Conservation (phyloP, 2,888 invertebrate genomes). For the Aquatica leii region DNA sequence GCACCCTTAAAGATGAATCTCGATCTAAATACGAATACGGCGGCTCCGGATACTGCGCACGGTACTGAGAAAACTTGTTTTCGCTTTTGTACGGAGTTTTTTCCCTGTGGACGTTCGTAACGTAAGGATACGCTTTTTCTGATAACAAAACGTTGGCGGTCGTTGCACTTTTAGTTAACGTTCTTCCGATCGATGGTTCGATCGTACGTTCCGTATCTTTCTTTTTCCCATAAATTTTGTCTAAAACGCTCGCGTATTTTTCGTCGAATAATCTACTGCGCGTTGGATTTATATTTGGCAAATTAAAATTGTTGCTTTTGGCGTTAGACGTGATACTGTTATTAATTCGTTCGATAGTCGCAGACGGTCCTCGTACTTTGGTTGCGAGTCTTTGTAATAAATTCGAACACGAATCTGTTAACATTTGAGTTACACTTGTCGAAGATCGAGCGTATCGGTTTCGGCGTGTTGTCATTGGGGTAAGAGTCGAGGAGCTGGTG, state of each 20-base stretch:
- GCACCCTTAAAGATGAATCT: conserved; percentile 52
- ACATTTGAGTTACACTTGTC: conserved; percentile 83
- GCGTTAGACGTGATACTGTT: conserved; percentile 17
- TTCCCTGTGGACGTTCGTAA: conserved; percentile 64
- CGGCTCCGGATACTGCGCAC: conserved; percentile 51
- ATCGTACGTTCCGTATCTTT: conserved; percentile 73
- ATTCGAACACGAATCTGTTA: conserved; percentile 87
- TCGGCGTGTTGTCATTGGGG: conserved; percentile 65
- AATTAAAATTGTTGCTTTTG: conserved; percentile 28
- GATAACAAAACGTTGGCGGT: conserved; percentile 71
- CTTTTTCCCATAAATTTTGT: conserved; percentile 71
- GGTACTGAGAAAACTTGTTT: conserved; percentile 27
- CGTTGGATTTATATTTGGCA: conserved; percentile 62
- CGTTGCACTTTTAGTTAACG: conserved; percentile 75
- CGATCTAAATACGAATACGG: conserved; percentile 57
- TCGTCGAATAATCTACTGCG: conserved; percentile 75
- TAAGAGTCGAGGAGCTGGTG: conserved; percentile 46
- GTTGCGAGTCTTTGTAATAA: conserved; percentile 81
- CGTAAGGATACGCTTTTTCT: conserved; percentile 72
- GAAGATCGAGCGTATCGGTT: conserved; percentile 82
- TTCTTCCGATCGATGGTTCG: conserved; percentile 66
- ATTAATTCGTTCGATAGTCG: conserved; percentile 40
- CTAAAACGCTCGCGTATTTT: conserved; percentile 79
- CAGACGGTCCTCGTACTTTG: conserved; percentile 79
- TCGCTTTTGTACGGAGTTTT: conserved; percentile 68